Conservation (phyloP, 2,797 vertebrate genomes). For the Acipenser oxyrinchus region DNA sequence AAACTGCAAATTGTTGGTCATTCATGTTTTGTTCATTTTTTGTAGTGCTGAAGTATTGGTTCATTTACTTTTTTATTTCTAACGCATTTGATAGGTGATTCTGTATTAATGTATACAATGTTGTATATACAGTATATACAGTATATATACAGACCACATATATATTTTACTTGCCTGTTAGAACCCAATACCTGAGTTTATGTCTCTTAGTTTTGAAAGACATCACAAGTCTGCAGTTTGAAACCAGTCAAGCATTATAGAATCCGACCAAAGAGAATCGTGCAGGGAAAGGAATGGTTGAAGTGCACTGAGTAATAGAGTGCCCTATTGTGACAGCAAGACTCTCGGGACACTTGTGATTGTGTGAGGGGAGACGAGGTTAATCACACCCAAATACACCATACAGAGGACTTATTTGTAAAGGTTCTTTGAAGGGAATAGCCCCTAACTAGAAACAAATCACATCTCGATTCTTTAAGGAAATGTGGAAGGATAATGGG, state of each 20-base stretch:
- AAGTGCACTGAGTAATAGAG: conserved; percentile 53
- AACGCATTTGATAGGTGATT: too few species aligned
- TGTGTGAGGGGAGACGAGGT: conserved; percentile 52
- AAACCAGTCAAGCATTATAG: conserved; percentile 1
- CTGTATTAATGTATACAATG: too few species aligned
- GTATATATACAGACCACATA: too few species aligned
- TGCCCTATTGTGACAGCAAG: conserved; percentile 51
- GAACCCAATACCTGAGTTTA: too few species aligned
- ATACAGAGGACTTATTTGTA: conserved; percentile 54
- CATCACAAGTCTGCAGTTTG: background rate
- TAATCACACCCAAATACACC: conserved; percentile 59
- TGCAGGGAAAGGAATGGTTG: conserved; percentile 51
- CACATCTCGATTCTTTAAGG: conserved; percentile 42
- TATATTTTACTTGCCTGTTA: too few species aligned
- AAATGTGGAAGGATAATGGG: conserved; percentile 47
- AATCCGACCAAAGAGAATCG: conserved; percentile 38
- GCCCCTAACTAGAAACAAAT: conserved; percentile 43
- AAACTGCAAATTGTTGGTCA: too few species aligned
- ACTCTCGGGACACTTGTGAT: conserved; percentile 55
- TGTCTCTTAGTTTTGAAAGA: too few species aligned
- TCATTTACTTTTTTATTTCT: too few species aligned
- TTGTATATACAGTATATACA: too few species aligned
- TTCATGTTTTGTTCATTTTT: too few species aligned
- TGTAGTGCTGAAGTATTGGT: too few species aligned
- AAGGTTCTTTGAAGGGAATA: conserved; percentile 56